Evolutionary conservation across 2,113 vertebrate genomes (phyloP), one percentile per base, ranked within the genome.

Genomic region (Crotalus viridis): DNA sequence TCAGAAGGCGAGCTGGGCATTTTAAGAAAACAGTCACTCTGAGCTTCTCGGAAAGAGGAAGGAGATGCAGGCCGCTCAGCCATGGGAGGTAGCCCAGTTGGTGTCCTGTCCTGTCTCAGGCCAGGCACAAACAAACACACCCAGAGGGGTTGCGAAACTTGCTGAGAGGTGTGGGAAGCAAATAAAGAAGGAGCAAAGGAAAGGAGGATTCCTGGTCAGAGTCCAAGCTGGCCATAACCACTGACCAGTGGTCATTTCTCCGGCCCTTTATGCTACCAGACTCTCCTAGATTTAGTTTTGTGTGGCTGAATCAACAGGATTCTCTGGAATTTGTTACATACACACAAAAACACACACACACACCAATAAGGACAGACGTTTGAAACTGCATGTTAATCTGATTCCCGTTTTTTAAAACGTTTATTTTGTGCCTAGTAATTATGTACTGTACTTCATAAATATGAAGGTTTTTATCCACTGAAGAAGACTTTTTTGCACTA

Each of bases 361-460:
- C 28, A 0, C 51, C 57, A 1, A 9, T 39, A 2, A 26, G 86
- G 22, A n/a, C 46, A 4, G 52, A 17, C 1, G 12, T 39, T 26
- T 64, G 22, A n/a, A 89, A 69, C 17, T 85, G 17, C 17, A 8
- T 10, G 26, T 57, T 74, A 81, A 88, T 24, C 43, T 46, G 24
- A 81, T 56, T 46, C 56, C 86, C 24, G 5, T 64, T 39, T 39
- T 5, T 15, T 28, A 26, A 46, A 81, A 89, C 1, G 24, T 92
- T 81, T 56, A 8, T 92, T 92, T 89, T 57, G 91, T 92, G 91
- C 61, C 61, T 85, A 55, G 39, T 85, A 85, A 89, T 85, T n/a
- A 69, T 8, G 92, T 92, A 89, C 92, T 92, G 92, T 92, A 92
- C 64, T 92, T 92, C 92, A 92, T 85, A 24, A 28, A 81, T 12